A percentile compares a stretch with the other conserved stretches of the same genome.
These are phyloP conservation scores for Erebia epiphron DNA, from an alignment of 2,888 invertebrate species.

Conservation along the genomic window DNA sequence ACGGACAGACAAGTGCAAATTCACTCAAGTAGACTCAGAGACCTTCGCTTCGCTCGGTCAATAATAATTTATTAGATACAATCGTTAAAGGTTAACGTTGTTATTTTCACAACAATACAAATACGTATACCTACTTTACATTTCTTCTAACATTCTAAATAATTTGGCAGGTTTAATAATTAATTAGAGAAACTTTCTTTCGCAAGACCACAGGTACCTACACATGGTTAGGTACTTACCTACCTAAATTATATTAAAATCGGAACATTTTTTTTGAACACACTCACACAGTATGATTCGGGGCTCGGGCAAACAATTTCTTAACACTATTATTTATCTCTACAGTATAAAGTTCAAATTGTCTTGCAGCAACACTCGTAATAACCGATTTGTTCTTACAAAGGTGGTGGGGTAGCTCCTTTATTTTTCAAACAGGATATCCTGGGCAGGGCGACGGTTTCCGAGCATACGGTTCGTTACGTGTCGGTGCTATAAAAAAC, in stretches of 20 bases:
- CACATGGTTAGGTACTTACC: neutral
- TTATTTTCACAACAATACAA: too few relatives aligned
- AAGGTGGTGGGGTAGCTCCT: slow-evolving; percentile 74
- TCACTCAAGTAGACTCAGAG: too few relatives aligned
- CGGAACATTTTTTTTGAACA: slow-evolving; percentile 32
- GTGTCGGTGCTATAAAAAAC: slow-evolving; percentile 61
- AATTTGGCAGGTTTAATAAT: too few relatives aligned
- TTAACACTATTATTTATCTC: slow-evolving; percentile 19
- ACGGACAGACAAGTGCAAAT: too few relatives aligned
- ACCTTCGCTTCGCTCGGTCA: too few relatives aligned
- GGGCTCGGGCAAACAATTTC: neutral
- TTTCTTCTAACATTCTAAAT: too few relatives aligned
- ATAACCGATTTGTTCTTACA: slow-evolving; percentile 40
- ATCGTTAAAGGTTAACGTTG: too few relatives aligned
- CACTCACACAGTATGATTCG: slow-evolving; percentile 16
- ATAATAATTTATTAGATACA: too few relatives aligned
- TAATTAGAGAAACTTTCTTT: neutral
- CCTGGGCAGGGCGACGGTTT: slow-evolving; percentile 68
- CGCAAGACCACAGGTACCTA: neutral
- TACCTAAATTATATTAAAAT: slow-evolving; percentile 25
- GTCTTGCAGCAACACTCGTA: slow-evolving; percentile 5
- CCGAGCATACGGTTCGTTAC: slow-evolving; percentile 71
- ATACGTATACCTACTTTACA: too few relatives aligned
- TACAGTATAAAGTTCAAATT: slow-evolving; percentile 20
- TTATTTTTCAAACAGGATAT: slow-evolving; percentile 80